phyloP scores from a whole-genome alignment of 2,888 invertebrate genomes.

The Charanyca ferruginea region DNA sequence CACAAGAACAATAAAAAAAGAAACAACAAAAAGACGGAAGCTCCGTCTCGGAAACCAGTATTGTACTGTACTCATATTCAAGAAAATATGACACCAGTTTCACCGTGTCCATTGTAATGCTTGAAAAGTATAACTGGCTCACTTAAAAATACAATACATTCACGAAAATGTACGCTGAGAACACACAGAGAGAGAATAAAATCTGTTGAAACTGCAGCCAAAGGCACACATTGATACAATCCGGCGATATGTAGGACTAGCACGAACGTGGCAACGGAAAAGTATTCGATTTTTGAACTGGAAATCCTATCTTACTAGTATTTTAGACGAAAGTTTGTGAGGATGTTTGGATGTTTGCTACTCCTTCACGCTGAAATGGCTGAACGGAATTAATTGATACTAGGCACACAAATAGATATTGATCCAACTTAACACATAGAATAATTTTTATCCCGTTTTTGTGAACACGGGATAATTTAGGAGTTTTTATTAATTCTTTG shows the following conservation, averaged over 20 bases:
- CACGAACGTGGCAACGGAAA: neutral
- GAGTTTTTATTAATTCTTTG: too few species aligned
- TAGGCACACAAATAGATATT: too few species aligned
- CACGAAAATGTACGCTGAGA: conserved; percentile 43
- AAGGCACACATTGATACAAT: conserved; percentile 23
- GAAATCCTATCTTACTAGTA: too few species aligned
- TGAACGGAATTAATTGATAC: too few species aligned
- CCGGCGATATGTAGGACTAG: neutral
- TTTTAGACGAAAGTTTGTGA: too few species aligned
- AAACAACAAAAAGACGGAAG: conserved; percentile 67
- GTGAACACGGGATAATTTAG: too few species aligned
- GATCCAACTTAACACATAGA: too few species aligned
- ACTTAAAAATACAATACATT: conserved; percentile 59
- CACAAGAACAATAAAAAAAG: conserved; percentile 60
- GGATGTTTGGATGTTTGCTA: too few species aligned
- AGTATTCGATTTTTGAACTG: neutral
- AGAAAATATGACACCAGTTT: conserved; percentile 79
- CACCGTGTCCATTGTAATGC: conserved; percentile 68
- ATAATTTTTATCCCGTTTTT: too few species aligned
- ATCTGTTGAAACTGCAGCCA: conserved; percentile 40
- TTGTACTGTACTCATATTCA: conserved; percentile 75
- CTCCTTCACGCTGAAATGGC: too few species aligned
- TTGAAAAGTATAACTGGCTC: conserved; percentile 60
- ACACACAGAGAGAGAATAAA: conserved; percentile 37
- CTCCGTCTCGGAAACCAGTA: conserved; percentile 72